Evolutionary conservation across 2,888 invertebrate species (phyloP), one percentile per base, ranked within the genome.

Genomic region (Harpalus rufipes): DNA sequence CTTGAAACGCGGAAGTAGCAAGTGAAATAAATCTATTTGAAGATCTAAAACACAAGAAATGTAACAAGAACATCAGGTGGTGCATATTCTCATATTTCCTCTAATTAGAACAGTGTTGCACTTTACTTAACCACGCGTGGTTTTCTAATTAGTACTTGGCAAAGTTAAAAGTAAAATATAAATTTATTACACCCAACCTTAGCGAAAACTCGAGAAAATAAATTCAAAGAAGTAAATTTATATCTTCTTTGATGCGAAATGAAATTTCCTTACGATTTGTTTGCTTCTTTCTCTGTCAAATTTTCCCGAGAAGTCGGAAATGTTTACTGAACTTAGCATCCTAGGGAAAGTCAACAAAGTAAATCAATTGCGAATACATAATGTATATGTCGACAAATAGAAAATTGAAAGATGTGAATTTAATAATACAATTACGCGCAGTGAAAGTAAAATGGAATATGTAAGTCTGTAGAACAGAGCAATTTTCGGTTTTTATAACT

Each of bases 41-140:
- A 51, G 10, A 51, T 51, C 44, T 51, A 12, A 51, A 51, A 51
- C 12, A 51, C 18, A 61, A 65, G 32, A 63, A 21, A 63, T 18
- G 21, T 68, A 44, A 74, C 72, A 44, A 16, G 41, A 74, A 74
- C 72, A 74, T 74, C 72, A 74, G 72, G 72, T 74, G 72, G 16
- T 74, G 44, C n/a, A 16, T 6, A 72, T 39, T 16, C 68, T 51
- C 44, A 51, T 51, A 51, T 51, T 51, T 51, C 44, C 44, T 51
- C 44, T 51, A 51, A 51, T 51, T 51, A 51, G 10, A 12, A 51
- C 44, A 51, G 44, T 12, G 44, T 51, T 51, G 44, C 44, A 51
- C 44, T 51, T 51, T 51, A 51, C 44, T 51, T 51, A 51, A 51
- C 44, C 44, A 51, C 12, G 44, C 44, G 44, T 51, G 44, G 44